Percentiles rank a stretch among this genome's conserved stretches.
Evolutionary conservation across 1,140 invertebrate species (phyloP).

Genomic region (Gonatopus flavifemur): DNA sequence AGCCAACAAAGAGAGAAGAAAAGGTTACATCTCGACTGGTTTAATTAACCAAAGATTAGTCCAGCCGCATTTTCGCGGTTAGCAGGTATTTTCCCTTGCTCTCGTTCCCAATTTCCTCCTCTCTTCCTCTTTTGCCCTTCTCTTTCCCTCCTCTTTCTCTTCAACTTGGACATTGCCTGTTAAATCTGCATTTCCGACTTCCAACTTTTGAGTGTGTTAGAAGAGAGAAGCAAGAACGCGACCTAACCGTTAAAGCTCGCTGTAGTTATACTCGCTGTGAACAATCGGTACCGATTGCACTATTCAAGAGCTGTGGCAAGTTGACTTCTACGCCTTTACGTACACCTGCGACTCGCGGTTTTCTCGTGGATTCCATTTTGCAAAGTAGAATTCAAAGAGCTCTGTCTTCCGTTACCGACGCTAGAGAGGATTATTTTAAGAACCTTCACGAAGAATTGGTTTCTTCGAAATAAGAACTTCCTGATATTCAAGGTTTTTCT

Average conservation of each 20-base stretch:
- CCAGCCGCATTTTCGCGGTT: conserved; percentile 26
- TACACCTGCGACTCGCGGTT: no score
- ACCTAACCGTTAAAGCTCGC: not conserved
- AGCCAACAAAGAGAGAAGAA: no score
- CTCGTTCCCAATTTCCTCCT: not conserved
- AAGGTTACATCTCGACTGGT: conserved; percentile 15
- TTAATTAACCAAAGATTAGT: conserved; percentile 43
- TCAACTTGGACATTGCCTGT: conserved; percentile 30
- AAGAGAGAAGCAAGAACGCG: conserved; percentile 3
- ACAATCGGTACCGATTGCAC: conserved; percentile 19
- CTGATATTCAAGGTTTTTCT: no score
- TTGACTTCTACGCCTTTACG: no score
- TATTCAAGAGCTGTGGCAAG: no score
- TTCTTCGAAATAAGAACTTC: no score
- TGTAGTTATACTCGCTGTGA: conserved; percentile 16
- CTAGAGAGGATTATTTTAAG: no score
- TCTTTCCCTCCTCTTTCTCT: conserved; percentile 3
- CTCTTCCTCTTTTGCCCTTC: conserved; percentile 1
- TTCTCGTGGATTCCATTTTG: no score
- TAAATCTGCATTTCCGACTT: conserved; percentile 39
- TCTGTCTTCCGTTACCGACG: no score
- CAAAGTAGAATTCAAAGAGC: no score
- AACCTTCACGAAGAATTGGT: no score
- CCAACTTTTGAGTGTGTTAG: conserved; percentile 16
- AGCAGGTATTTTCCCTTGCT: no score